Base-by-base conservation (phyloP, 2,797 vertebrate genomes). In the Peromyscus attwateri region DNA sequence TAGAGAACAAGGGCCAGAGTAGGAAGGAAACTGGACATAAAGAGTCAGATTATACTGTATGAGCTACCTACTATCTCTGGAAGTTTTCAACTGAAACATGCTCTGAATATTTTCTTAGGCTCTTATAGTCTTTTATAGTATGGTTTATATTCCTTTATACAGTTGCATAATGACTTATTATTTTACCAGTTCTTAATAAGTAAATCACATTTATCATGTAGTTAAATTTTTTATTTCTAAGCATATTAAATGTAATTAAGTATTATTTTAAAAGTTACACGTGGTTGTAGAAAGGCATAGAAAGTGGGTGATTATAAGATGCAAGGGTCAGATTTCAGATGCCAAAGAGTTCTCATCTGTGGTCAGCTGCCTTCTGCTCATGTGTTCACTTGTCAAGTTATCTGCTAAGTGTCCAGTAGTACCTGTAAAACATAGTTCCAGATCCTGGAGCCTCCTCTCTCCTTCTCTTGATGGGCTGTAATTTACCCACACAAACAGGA, bases 241-340 rank as follows among this genome's bases (percentile, higher is more conserved):
- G 23, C 12, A 46, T 71, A 49, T n/a, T 25, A 79, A 91, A 95
- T 73, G 21, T 93, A 95, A 92, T 81, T 95, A 89, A 43, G 21
- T 27, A 55, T 66, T 71, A 92, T 68, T 85, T 82, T 23, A 60
- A 75, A 81, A 93, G 66, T 43, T 87, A 49, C 16, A 40, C 1
- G 2, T 64, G 64, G 49, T 62, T 95, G 34, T 87, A 66, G 75
- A 73, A 71, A 73, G 25, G n/a, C 85, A 9, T 13, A 89, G 84
- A 95, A 96, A 95, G 70, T 6, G 14, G 89, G 55, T 91, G 75
- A 64, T 87, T 43, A 55, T 2, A 75, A n/a, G 82, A 40, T 37
- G 66, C 13, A 55, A 60, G 12, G 34, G n/a, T 21, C 4, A n/a
- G 71, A 49, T 6, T 57, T 57, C 11, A 62, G 19, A 49, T 55